Evolutionary conservation across 2,797 vertebrate species (phyloP).

Genomic region (Enteromius radiatus): DNA sequence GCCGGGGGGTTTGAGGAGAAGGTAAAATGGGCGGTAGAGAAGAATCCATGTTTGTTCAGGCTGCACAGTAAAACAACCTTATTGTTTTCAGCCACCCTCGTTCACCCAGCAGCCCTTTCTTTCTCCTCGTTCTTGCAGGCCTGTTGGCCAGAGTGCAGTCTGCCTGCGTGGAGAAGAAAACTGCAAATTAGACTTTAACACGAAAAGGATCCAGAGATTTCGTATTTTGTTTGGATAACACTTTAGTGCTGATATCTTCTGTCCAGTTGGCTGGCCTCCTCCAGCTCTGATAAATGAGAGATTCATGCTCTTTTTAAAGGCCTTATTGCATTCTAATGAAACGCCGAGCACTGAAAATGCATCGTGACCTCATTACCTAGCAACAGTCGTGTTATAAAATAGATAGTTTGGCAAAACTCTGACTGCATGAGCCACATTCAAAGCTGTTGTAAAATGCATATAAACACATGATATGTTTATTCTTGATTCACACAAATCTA

Average conservation of each 20-base stretch:
- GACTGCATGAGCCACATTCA: not conserved
- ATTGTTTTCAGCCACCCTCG: constrained; percentile 52
- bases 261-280: constrained; percentile 41
- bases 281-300: constrained; percentile 57
- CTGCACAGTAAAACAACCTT: constrained; percentile 41
- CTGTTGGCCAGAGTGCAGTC: constrained; percentile 29
- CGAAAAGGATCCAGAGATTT: constrained; percentile 36
- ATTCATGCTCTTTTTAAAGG: constrained; percentile 52
- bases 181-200: constrained; percentile 50
- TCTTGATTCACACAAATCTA: not conserved
- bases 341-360: constrained; percentile 26
- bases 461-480: not conserved
- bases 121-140: constrained; percentile 4
- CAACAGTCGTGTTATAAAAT: constrained; percentile 27
- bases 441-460: not conserved
- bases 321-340: constrained; percentile 54
- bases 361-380: constrained; percentile 52
- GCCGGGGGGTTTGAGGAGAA: constrained; percentile 71
- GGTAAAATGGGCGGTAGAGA: constrained; percentile 77
- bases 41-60: constrained; percentile 54
- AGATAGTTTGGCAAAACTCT: not conserved
- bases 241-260: constrained; percentile 44
- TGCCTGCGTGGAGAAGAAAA: constrained; percentile 18
- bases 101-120: constrained; percentile 21
- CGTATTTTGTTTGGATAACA: constrained; percentile 53